Percentiles rank a stretch among this genome's conserved stretches.
Conservation (phyloP, 2,113 vertebrate genomes). For the Rhea pennata region DNA sequence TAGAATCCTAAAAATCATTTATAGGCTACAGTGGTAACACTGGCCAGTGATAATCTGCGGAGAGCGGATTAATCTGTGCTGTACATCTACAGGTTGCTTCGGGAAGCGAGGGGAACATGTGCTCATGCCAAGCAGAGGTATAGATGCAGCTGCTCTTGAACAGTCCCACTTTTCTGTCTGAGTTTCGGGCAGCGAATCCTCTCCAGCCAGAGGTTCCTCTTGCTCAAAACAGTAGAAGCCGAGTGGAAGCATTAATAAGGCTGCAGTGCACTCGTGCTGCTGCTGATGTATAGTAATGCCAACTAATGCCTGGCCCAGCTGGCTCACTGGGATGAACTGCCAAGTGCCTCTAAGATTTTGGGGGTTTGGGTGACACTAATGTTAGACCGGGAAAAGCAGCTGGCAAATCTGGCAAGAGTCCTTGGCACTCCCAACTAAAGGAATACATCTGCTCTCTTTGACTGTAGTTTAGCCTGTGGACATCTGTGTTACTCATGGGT, state of each 20-base stretch:
- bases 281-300: no score
- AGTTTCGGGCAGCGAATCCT: neutral
- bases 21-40: neutral
- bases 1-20: neutral
- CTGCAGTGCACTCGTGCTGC: neutral
- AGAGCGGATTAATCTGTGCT: neutral
- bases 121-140: neutral
- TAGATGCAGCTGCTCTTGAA: neutral
- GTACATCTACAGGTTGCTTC: neutral
- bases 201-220: neutral
- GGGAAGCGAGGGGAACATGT: neutral
- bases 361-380: neutral
- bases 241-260: accelerated
- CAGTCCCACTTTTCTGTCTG: neutral
- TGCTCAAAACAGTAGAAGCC: neutral
- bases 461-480: neutral
- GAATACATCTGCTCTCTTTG: neutral
- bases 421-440: neutral
- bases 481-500: neutral
- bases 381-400: neutral
- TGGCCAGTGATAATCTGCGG: neutral
- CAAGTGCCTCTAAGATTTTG: neutral
- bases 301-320: neutral
- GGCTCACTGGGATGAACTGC: accelerated
- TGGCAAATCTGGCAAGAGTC: neutral